Conservation (phyloP, 2,888 invertebrate genomes). For the Coleophora flavipennella region DNA sequence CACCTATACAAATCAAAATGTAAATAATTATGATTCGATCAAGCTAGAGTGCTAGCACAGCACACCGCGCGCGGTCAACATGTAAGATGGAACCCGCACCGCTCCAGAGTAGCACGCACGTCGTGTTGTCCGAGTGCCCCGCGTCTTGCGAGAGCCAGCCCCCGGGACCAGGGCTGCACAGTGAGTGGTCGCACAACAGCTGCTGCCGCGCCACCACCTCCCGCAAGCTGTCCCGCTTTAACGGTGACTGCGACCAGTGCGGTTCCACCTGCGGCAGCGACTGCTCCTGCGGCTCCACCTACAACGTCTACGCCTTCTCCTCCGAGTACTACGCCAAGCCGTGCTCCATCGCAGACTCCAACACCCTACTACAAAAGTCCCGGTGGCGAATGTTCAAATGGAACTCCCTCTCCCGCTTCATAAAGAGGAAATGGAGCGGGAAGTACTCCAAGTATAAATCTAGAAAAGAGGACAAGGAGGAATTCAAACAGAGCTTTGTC, state of each 20-base stretch:
- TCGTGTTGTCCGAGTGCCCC: not conserved
- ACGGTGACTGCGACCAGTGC: conserved; percentile 35
- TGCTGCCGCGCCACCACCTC: conserved; percentile 45
- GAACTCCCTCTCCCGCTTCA: conserved; percentile 26
- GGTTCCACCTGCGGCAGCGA: conserved; percentile 27
- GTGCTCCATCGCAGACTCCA: conserved; percentile 39
- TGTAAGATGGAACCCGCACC: conserved; percentile 7
- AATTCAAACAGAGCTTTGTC: not conserved
- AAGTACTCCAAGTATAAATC: conserved; percentile 9
- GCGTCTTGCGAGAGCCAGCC: not conserved
- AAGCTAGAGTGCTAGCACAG: not conserved
- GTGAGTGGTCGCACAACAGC: conserved; percentile 26
- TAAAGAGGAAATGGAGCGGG: conserved; percentile 15
- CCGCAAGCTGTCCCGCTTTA: conserved; percentile 30
- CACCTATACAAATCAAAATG: too few relatives aligned
- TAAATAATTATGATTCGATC: too few relatives aligned
- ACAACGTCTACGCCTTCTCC: conserved; percentile 17
- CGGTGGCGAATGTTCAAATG: conserved; percentile 39
- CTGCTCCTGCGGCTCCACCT: conserved; percentile 32
- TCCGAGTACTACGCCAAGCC: conserved; percentile 29
- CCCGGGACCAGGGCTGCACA: conserved; percentile 4
- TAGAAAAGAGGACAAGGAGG: not conserved
- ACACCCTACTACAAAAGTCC: conserved; percentile 29
- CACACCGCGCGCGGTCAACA: conserved; percentile 1
- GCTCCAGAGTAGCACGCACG: not conserved